Percentiles rank a stretch among this genome's conserved stretches.
Conservation (phyloP, 2,113 vertebrate species). For the Nothobranchius furzeri region DNA sequence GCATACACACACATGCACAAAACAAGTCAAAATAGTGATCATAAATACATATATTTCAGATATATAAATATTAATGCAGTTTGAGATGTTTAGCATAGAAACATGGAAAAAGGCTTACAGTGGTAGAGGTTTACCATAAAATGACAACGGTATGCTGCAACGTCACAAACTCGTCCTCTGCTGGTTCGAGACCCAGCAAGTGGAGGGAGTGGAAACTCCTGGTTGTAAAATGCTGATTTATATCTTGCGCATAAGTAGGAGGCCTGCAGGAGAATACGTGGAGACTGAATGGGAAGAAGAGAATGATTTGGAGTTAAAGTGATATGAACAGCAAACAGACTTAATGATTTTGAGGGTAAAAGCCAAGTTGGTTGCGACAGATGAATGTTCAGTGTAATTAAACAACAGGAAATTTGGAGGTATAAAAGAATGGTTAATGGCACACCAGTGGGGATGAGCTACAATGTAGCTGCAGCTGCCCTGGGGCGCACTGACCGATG, state of each 20-base stretch:
- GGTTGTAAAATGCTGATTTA: constrained; percentile 59
- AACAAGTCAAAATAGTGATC: not conserved
- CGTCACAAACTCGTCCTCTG: constrained; percentile 15
- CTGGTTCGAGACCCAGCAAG: constrained; percentile 15
- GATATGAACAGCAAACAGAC: constrained; percentile 11
- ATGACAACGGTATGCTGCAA: constrained; percentile 1
- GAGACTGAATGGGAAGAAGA: not conserved
- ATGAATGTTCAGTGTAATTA: not conserved
- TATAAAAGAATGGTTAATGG: not conserved
- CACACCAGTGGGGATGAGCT: no score
- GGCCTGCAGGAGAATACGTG: constrained; percentile 16
- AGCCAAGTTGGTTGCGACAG: not conserved
- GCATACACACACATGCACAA: constrained; percentile 53
- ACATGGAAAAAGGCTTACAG: no score
- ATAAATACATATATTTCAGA: not conserved
- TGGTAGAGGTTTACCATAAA: constrained; percentile 26
- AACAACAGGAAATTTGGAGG: no score
- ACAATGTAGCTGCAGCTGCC: no score
- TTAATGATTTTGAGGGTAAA: not conserved
- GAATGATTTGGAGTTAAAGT: not conserved
- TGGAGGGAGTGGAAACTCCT: constrained; percentile 21
- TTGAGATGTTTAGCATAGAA: not conserved
- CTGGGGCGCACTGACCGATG: no score
- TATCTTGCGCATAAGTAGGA: constrained; percentile 57
- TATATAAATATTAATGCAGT: not conserved